Base-by-base conservation (phyloP, 37 sponge, comb jelly and placozoan species). In the Ephydatia muelleri region DNA sequence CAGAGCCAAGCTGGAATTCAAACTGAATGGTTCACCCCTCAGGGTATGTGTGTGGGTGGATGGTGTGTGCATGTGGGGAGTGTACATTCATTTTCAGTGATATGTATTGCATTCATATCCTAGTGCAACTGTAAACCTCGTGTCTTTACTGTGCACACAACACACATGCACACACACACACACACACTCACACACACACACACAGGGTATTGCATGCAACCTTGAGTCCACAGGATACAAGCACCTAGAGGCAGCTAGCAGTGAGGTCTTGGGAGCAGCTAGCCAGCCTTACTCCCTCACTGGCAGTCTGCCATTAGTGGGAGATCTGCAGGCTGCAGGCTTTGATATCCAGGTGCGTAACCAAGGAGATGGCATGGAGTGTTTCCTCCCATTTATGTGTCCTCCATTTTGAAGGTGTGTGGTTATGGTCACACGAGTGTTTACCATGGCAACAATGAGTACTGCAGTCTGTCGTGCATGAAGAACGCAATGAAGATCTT, bases 381-480 rank as follows among this genome's bases (percentile, higher is more conserved):
- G n/a, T n/a, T n/a, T n/a, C n/a, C n/a, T n/a, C n/a, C 19, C 28
- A 0, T 39, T 36, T 6, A 36, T 33, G 27, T 34, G 70, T 28
- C 72, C 28, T 34, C 72, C 47, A 19, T 71, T 36, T 3, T 82
- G 40, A 3, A 82, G 82, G 39, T 82, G 68, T 83, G 84, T 79
- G 91, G 91, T 33, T 93, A 87, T 78, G 94, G 94, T 2, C 85
- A 90, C 72, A 82, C 82, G 79, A 80, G 77, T 77, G 94, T 93
- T 30, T 93, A 93, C 85, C 94, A 93, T 65, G 94, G 91, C 23
- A 91, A 93, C 85, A 93, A 93, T 49, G 94, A 93, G 80, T 93
- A 93, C 81, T 90, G 91, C 83, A 73, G 77, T 34, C 79, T 92
- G 49, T 85, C 89, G n/a, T 57, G 22, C 49, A 88, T 92, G 93